Conservation (phyloP, 2,113 vertebrate species). For the Eulemur macaco region DNA sequence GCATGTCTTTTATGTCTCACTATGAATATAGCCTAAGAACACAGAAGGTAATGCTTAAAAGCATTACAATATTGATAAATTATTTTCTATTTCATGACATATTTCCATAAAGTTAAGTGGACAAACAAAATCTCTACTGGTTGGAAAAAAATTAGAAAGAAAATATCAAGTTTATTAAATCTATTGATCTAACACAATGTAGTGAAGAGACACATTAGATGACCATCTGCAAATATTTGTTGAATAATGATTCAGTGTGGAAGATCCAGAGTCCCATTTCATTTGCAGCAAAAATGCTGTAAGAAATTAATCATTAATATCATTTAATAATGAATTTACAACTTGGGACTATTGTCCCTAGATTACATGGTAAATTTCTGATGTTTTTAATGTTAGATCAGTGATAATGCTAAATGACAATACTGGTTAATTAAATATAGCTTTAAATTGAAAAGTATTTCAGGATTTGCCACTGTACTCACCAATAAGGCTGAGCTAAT, state of each 20-base stretch:
- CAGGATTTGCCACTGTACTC: neutral
- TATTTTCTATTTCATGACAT: neutral
- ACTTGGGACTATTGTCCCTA: neutral
- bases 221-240: neutral
- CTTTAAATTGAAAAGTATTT: neutral
- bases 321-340: neutral
- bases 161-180: neutral
- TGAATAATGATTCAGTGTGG: neutral
- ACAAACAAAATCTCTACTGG: neutral
- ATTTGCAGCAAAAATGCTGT: conserved; percentile 20
- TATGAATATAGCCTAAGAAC: neutral
- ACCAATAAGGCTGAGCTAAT: neutral
- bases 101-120: neutral
- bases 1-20: neutral
- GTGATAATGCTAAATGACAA: neutral
- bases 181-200: neutral
- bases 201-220: neutral
- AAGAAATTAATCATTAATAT: neutral
- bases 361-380: neutral
- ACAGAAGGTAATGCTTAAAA: conserved; percentile 10
- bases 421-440: neutral
- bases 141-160: neutral
- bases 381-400: neutral
- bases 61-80: neutral
- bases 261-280: neutral